These are phyloP conservation scores for Chrysochloris asiatica DNA, from an alignment of 2,113 vertebrate species.

Conservation along the genomic window DNA sequence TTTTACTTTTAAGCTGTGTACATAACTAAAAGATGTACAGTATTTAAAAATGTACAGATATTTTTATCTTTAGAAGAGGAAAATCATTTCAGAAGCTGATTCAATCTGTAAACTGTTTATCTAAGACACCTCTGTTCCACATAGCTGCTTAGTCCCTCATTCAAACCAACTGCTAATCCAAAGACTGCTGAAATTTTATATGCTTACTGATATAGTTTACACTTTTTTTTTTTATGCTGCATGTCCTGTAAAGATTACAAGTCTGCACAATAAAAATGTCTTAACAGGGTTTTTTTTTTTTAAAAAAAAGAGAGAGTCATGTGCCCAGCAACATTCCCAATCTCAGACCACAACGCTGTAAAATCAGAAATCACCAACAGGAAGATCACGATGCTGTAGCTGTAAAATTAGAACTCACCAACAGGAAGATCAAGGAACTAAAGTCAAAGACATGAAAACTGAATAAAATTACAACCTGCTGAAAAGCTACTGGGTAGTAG, in stretches of 20 bases:
- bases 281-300: too few relatives aligned
- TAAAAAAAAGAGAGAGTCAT: too few relatives aligned
- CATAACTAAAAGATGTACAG: conserved; percentile 84
- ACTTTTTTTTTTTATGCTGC: conserved; percentile 85
- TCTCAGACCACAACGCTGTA: too few relatives aligned
- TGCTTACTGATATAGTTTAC: conserved; percentile 85
- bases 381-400: too few relatives aligned
- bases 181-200: conserved; percentile 81
- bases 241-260: conserved; percentile 84
- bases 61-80: conserved; percentile 83
- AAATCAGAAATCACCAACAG: too few relatives aligned
- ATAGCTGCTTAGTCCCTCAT: conserved; percentile 76
- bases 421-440: too few relatives aligned
- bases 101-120: conserved; percentile 79
- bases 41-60: conserved; percentile 83
- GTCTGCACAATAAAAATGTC: conserved; percentile 84
- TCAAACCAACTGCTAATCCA: conserved; percentile 80
- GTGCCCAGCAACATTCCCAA: too few relatives aligned
- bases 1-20: conserved; percentile 85
- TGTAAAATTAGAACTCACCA: too few relatives aligned
- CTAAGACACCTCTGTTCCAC: conserved; percentile 85
- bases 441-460: too few relatives aligned
- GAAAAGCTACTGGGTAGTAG: too few relatives aligned
- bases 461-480: too few relatives aligned
- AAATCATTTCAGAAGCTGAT: conserved; percentile 81